phyloP scores from a whole-genome alignment of 1,140 invertebrate species.

The Apis dorsata region DNA sequence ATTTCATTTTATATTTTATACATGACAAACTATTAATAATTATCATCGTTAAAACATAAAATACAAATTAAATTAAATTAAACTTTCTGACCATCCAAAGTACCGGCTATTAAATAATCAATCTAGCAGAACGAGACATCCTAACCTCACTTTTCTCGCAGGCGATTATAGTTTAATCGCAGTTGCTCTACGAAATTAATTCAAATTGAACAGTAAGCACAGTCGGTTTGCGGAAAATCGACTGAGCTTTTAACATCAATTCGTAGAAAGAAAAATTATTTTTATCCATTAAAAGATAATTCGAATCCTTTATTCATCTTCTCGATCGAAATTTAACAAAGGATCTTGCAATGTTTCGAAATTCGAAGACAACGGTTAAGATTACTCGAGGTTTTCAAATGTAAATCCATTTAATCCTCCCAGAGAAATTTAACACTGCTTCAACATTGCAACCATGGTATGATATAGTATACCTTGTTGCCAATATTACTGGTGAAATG shows the following conservation, averaged over 20 bases:
- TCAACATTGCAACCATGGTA: neutral
- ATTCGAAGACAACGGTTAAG: neutral
- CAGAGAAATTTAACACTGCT: neutral
- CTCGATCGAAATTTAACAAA: too few species aligned
- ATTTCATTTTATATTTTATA: neutral
- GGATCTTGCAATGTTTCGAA: neutral
- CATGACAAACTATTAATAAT: neutral
- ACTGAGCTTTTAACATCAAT: too few species aligned
- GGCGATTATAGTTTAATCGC: neutral
- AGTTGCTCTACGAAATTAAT: slow-evolving; percentile 31
- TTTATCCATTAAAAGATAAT: neutral
- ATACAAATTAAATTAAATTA: neutral
- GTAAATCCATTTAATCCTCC: neutral
- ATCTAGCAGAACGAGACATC: slow-evolving; percentile 26
- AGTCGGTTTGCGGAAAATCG: slow-evolving; percentile 21
- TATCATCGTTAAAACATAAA: neutral
- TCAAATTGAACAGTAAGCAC: slow-evolving; percentile 25
- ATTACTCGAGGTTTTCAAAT: neutral
- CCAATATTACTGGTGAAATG: neutral
- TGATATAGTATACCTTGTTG: neutral
- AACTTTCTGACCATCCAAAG: neutral
- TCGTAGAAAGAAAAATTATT: neutral
- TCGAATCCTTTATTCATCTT: neutral
- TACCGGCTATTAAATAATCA: neutral
- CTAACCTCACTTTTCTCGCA: neutral